Percentiles rank a stretch among this genome's conserved stretches.
Evolutionary conservation across 2,113 vertebrate species (phyloP).

Genomic region (Tichodroma muraria): DNA sequence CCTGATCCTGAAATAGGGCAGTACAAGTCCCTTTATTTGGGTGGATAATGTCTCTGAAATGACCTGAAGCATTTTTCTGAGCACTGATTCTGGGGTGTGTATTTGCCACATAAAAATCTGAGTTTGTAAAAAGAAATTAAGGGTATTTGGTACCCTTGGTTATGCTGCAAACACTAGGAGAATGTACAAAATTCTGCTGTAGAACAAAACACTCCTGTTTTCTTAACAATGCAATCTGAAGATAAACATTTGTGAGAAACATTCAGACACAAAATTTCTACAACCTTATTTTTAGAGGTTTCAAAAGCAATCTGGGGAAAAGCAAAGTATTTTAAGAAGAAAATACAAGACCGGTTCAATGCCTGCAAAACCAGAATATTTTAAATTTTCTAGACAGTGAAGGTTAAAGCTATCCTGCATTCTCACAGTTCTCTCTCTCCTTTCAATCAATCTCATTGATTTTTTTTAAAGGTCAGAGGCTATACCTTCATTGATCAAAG

Average conservation of each 20-base stretch:
- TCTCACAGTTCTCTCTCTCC: slow-evolving; percentile 75
- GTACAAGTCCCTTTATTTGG: background rate
- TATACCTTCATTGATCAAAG: slow-evolving; percentile 82
- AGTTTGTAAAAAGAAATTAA: background rate
- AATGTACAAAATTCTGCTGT: background rate
- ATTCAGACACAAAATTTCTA: background rate
- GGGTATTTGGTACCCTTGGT: background rate
- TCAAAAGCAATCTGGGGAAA: background rate
- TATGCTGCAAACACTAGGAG: background rate
- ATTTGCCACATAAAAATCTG: background rate
- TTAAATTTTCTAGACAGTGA: slow-evolving; percentile 68
- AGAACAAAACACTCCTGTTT: background rate
- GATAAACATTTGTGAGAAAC: background rate
- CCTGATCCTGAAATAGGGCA: background rate
- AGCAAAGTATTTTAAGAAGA: background rate
- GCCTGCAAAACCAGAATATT: slow-evolving; percentile 20
- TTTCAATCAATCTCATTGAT: slow-evolving; percentile 86
- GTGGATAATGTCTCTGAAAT: background rate
- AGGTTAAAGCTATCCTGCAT: slow-evolving; percentile 76
- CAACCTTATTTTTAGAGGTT: background rate
- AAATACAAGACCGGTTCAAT: background rate
- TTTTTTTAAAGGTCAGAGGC: slow-evolving; percentile 84
- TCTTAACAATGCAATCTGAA: background rate
- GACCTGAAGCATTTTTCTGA: background rate
- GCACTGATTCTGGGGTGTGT: accelerated